Percentiles rank a stretch among this genome's conserved stretches.
Conservation (phyloP, 1,140 invertebrate species). For the Drosophila kurseongensis region DNA sequence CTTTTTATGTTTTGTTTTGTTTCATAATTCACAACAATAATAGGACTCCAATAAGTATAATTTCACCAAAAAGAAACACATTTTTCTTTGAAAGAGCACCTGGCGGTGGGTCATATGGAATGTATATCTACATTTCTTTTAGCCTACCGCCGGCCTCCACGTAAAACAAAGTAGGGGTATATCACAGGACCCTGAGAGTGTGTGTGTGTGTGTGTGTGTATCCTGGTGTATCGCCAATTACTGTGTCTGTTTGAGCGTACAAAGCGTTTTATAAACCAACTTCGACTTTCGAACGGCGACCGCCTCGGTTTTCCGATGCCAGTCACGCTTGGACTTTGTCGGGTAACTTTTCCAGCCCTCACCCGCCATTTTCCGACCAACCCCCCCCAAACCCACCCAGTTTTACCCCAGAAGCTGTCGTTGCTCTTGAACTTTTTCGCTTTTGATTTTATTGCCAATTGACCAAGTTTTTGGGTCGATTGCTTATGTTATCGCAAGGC, state of each 20-base stretch:
- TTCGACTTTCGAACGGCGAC: constrained; percentile 15
- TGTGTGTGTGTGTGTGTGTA: constrained; percentile 23
- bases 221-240: constrained; percentile 73
- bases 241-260: constrained; percentile 81
- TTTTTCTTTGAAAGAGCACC: not conserved
- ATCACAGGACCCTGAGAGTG: constrained; percentile 19
- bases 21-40: no score
- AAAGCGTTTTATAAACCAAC: constrained; percentile 83
- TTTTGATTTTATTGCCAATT: constrained; percentile 83
- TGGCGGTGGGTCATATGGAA: not conserved
- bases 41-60: no score
- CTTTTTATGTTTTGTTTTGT: no score
- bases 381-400: not conserved
- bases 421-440: constrained; percentile 73
- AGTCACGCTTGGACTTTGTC: constrained; percentile 78
- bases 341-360: constrained; percentile 58
- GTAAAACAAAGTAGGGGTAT: constrained; percentile 51
- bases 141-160: constrained; percentile 2
- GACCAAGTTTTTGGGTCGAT: constrained; percentile 80
- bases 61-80: not conserved
- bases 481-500: constrained; percentile 44
- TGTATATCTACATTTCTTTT: not conserved
- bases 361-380: not conserved
- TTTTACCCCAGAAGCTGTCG: constrained; percentile 14
- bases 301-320: constrained; percentile 61